Base-by-base conservation (phyloP, 2,888 invertebrate species). In the Pheosia gnoma region DNA sequence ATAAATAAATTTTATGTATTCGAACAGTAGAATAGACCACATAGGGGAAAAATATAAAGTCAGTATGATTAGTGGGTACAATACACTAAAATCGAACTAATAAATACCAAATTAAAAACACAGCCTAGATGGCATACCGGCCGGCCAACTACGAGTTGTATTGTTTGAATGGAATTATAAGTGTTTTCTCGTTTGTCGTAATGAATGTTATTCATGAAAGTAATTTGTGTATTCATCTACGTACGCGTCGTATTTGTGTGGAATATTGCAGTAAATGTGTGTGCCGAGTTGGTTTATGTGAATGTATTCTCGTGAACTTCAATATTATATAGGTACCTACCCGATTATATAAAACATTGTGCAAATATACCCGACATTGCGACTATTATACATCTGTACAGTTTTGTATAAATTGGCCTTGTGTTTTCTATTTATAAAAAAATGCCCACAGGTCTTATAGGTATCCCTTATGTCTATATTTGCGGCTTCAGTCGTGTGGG, bases 111-210 rank as follows among this genome's bases (percentile, higher is more conserved):
- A 49, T 49, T 13, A 49, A 47, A 47, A 47, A n/a, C 47, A 47
- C 45, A 47, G 47, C 47, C 47, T n/a, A 47, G 47, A 47, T 47
- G 3, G 47, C n/a, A n/a, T n/a, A 47, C 2, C 47, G 11, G n/a
- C 47, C n/a, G 45, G 47, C n/a, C 47, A 47, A 47, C 38, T 11
- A 25, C 9, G 37, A 51, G 49, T 51, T 38, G n/a, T 37, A 7
- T 60, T 60, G 68, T 65, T 59, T 62, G 54, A 65, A 47, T 66
- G 53, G 37, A 58, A 47, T 11, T 52, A 55, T 66, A 57, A 59
- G 49, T 55, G 53, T 60, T 38, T 55, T 13, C 57, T 56, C 55
- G 57, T 58, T 36, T 63, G 38, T 54, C 54, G 2, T 10, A 41
- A 54, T 58, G 57, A 47, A 11, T 43, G 43, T 47, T 47, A 47